Evolutionary conservation across 2,113 vertebrate species (phyloP).

Genomic region (Melanerpes aurifrons): DNA sequence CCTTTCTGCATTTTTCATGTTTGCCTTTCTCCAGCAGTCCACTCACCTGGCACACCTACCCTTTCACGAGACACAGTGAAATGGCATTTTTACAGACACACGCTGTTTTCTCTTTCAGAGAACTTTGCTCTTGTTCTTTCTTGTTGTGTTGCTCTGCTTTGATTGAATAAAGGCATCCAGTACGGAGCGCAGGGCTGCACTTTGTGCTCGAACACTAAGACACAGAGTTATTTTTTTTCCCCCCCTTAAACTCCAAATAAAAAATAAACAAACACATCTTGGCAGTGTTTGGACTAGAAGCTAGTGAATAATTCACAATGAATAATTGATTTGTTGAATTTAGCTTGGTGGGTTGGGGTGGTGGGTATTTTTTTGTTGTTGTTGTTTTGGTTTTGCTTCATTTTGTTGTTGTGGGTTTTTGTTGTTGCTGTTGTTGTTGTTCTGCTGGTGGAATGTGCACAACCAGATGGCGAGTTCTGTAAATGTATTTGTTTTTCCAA

Average conservation of each 20-base stretch:
- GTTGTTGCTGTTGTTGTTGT: not conserved
- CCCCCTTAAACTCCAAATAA: slow-evolving; percentile 56
- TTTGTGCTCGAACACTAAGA: slow-evolving; percentile 51
- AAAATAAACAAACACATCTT: slow-evolving; percentile 76
- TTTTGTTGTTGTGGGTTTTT: not conserved
- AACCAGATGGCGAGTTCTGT: slow-evolving; percentile 71
- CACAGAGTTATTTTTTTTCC: slow-evolving; percentile 19
- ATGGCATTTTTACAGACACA: not conserved
- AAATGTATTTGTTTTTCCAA: slow-evolving; percentile 74
- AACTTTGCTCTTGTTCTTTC: slow-evolving; percentile 37
- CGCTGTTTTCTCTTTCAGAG: slow-evolving; percentile 1
- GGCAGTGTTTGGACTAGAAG: slow-evolving; percentile 64
- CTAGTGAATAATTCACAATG: slow-evolving; percentile 77
- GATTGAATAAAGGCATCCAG: slow-evolving; percentile 49
- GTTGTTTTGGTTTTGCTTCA: not conserved
- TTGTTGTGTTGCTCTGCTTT: slow-evolving; percentile 5
- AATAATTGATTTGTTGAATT: slow-evolving; percentile 77
- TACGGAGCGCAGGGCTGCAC: slow-evolving; percentile 32
- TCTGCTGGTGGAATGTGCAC: slow-evolving; percentile 35
- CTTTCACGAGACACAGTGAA: not conserved
- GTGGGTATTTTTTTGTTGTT: not conserved
- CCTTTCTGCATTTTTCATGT: not conserved
- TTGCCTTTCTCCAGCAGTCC: not conserved
- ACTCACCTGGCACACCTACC: not conserved
- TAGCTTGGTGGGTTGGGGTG: slow-evolving; percentile 17